Base-by-base conservation (phyloP, 2,113 vertebrate genomes). In the Aleadryas rufinucha region DNA sequence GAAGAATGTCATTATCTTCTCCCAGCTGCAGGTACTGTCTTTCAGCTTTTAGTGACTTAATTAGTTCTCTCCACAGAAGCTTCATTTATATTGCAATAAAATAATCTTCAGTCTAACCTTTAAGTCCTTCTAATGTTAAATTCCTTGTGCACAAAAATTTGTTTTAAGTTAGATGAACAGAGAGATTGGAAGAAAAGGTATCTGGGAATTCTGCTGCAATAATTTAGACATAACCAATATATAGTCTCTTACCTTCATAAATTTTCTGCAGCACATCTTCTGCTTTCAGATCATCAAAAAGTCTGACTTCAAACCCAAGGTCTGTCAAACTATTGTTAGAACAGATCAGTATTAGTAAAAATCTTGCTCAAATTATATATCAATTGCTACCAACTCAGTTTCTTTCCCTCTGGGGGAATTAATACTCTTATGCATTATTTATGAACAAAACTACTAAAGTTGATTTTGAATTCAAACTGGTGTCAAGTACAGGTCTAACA, bases 251-350 rank as follows among this genome's bases (percentile, higher is more conserved):
- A 99, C 99, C 99, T 94, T 98, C 94, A 11, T 33, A n/a, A 89
- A 99, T 98, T 72, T 61, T 97, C 23, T 94, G 65, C 75, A 97
- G 50, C 11, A 99, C 93, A 1, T 99, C 98, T 30, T 90, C 95
- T 66, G 96, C 93, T 97, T 94, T 99, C 57, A 97, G 97, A 93
- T 99, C 95, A 11, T 99, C 91, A 81, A 98, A 99, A 66, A 83
- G 39, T 72, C 86, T 97, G 78, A 99, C 99, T 61, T 99, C 99
- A 97, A 99, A 99, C 60, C 98, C 98, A 59, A 99, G 98, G 2
- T 98, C 98, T 42, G 54, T 93, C 71, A 97, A 96, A n/a, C 97
- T 97, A 16, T 90, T 70, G 41, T 92, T 78, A 91, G 78, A 95
- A 91, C 12, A 96, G n/a, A 93, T 69, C 33, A 52, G 21, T 69